Evolutionary conservation across 2,113 vertebrate genomes (phyloP).

Genomic region (Marcusenius ussheri): DNA sequence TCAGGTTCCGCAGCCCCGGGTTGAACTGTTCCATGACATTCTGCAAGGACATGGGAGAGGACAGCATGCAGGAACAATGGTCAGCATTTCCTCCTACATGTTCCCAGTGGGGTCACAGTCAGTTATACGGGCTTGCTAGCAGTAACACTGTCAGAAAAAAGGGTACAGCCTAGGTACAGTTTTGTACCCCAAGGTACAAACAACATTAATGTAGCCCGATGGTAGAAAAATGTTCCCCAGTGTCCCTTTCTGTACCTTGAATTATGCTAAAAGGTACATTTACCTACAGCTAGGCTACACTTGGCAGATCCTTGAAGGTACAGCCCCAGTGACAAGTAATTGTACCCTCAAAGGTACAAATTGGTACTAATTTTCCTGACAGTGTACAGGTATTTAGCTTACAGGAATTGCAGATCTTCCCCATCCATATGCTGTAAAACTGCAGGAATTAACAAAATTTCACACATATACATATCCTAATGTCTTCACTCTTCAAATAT

Average conservation of each 20-base stretch:
- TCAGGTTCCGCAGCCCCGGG: slow-evolving; percentile 87
- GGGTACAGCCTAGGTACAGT: not conserved
- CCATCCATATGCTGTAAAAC: not conserved
- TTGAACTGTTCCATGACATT: slow-evolving; percentile 99
- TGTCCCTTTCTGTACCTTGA: not conserved
- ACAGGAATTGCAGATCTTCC: not conserved
- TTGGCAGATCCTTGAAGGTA: not conserved
- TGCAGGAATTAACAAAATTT: not conserved
- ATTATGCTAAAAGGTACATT: not conserved
- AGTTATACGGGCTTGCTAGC: not conserved
- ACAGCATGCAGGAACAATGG: not conserved
- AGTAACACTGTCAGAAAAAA: not conserved
- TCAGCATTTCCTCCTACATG: not conserved
- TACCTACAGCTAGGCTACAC: not conserved
- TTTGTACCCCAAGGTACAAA: not conserved
- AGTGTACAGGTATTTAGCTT: not conserved
- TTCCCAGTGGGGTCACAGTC: not conserved
- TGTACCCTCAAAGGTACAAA: not conserved
- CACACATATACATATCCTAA: not conserved
- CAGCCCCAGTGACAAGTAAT: not conserved
- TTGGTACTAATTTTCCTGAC: not conserved
- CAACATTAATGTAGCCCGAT: not conserved
- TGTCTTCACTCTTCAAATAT: not conserved
- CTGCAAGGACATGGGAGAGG: slow-evolving; percentile 47
- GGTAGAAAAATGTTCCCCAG: not conserved